phyloP scores from a whole-genome alignment of 2,888 invertebrate species.

The Dilophus febrilis region DNA sequence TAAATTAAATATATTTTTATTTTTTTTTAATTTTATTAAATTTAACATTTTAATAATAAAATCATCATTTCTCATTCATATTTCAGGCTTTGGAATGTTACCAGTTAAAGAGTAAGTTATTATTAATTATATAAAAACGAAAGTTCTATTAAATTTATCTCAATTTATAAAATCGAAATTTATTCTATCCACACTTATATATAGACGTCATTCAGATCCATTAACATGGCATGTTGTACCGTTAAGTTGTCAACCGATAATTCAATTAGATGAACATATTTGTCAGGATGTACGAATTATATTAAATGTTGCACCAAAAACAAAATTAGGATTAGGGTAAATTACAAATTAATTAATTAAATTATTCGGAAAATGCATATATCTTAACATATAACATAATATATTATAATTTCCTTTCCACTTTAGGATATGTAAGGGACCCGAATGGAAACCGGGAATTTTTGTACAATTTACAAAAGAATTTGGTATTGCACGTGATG shows the following conservation, averaged over 20 bases:
- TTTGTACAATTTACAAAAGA: slow-evolving; percentile 81
- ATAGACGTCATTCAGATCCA: slow-evolving; percentile 53
- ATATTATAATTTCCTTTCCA: background rate
- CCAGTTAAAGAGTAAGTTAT: slow-evolving; percentile 82
- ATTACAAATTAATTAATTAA: slow-evolving; percentile 14
- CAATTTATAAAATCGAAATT: background rate
- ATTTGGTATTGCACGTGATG: slow-evolving; percentile 73
- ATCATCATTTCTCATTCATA: slow-evolving; percentile 8
- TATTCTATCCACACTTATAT: slow-evolving; percentile 8
- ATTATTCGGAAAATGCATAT: background rate
- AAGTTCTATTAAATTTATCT: background rate
- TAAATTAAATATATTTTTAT: no score
- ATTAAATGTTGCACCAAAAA: slow-evolving; percentile 62
- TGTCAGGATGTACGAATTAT: slow-evolving; percentile 53
- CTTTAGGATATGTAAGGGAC: slow-evolving; percentile 71
- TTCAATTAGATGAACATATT: slow-evolving; percentile 31
- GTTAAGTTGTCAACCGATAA: slow-evolving; percentile 11
- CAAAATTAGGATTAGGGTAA: slow-evolving; percentile 72
- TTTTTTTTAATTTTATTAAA: no score
- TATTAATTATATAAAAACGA: background rate
- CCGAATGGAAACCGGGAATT: slow-evolving; percentile 73
- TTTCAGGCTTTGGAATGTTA: slow-evolving; percentile 83
- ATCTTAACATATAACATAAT: background rate
- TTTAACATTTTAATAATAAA: no score
- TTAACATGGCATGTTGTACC: slow-evolving; percentile 73